Evolutionary conservation across 1,140 invertebrate genomes (phyloP).

Genomic region (Penaeus chinensis): DNA sequence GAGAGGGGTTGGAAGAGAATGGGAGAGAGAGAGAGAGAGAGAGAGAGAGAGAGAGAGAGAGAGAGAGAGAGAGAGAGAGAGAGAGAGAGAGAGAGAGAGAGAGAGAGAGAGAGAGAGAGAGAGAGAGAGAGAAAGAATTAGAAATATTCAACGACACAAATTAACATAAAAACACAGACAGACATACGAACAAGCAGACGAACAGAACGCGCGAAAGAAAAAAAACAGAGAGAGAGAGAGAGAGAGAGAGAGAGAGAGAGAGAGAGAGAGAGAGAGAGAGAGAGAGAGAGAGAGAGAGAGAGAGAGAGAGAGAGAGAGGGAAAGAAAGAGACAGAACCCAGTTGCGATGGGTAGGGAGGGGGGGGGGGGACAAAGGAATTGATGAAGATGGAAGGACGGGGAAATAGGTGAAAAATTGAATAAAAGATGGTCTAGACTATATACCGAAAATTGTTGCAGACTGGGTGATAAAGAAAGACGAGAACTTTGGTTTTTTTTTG

Average conservation of each 20-base stretch:
- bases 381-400: too few relatives aligned
- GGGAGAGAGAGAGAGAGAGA: background rate
- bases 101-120: too few relatives aligned
- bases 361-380: background rate
- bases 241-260: background rate
- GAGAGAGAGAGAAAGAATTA: background rate
- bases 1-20: too few relatives aligned
- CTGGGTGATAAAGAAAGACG: too few relatives aligned
- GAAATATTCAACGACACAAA: background rate
- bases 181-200: too few relatives aligned
- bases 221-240: background rate
- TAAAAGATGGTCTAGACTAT: too few relatives aligned
- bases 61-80: background rate
- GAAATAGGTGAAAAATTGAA: too few relatives aligned
- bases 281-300: background rate
- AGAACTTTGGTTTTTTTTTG: too few relatives aligned
- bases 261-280: background rate
- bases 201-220: background rate
- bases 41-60: slow-evolving; percentile 6
- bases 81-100: background rate
- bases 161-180: background rate
- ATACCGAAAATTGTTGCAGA: too few relatives aligned
- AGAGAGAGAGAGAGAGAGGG: background rate
- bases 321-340: background rate
- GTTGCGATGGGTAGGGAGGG: background rate